Percentiles rank a stretch among this genome's conserved stretches.
phyloP scores from a whole-genome alignment of 1,140 invertebrate genomes.

The Hyposmocoma kahamanoa region DNA sequence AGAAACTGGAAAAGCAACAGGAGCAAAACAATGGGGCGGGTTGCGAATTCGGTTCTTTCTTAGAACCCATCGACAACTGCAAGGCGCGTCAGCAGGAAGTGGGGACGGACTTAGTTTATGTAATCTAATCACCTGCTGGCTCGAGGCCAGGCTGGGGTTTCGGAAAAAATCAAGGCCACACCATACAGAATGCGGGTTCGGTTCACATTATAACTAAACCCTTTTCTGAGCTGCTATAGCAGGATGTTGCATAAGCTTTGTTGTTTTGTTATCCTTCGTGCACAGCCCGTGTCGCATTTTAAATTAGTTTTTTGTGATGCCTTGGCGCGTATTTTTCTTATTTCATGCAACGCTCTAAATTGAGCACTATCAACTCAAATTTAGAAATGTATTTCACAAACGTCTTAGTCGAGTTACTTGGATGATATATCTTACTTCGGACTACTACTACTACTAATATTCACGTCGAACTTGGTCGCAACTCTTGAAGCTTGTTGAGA shows the following conservation, averaged over 20 bases:
- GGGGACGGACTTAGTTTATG: slow-evolving; percentile 70
- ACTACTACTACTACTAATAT: too few relatives aligned
- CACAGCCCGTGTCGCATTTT: slow-evolving; percentile 55
- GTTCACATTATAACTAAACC: slow-evolving; percentile 37
- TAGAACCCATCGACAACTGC: slow-evolving; percentile 67
- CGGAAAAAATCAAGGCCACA: slow-evolving; percentile 67
- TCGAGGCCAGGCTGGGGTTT: slow-evolving; percentile 55
- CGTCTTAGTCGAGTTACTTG: too few relatives aligned
- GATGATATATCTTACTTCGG: too few relatives aligned
- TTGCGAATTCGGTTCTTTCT: slow-evolving; percentile 64
- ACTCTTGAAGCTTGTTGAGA: slow-evolving; percentile 35
- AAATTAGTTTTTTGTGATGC: slow-evolving; percentile 68
- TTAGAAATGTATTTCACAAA: too few relatives aligned
- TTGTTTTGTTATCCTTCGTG: slow-evolving; percentile 67
- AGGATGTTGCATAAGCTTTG: slow-evolving; percentile 70
- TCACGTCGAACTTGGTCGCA: slow-evolving; percentile 26
- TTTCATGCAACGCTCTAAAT: too few relatives aligned
- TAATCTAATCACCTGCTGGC: slow-evolving; percentile 71
- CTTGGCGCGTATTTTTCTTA: too few relatives aligned
- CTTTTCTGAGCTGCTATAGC: slow-evolving; percentile 34
- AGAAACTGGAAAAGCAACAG: slow-evolving; percentile 51
- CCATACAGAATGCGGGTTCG: slow-evolving; percentile 47
- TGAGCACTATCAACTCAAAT: too few relatives aligned
- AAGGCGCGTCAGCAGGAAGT: slow-evolving; percentile 67
- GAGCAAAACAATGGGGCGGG: slow-evolving; percentile 56